Conservation (phyloP, 2,113 vertebrate genomes). For the Saimiri boliviensis region DNA sequence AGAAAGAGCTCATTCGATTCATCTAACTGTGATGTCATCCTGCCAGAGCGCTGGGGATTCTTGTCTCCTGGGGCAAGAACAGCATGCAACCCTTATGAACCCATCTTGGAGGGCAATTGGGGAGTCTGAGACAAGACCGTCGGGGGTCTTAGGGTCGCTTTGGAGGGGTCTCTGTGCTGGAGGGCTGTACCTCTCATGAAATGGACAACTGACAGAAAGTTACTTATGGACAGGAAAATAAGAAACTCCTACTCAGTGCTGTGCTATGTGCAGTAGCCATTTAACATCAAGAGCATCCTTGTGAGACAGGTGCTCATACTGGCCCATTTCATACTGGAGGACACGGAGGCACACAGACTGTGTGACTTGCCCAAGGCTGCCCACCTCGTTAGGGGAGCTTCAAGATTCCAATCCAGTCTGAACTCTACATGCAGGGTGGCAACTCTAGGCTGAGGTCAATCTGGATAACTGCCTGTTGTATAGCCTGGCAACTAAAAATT, state of each 20-base stretch:
- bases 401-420: background rate
- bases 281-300: background rate
- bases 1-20: background rate
- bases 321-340: background rate
- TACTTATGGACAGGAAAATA: background rate
- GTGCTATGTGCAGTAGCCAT: background rate
- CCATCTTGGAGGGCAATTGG: background rate
- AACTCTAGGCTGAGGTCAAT: background rate
- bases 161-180: background rate
- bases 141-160: background rate
- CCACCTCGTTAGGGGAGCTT: background rate
- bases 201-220: background rate
- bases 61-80: background rate
- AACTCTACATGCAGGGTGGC: background rate
- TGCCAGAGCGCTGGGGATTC: background rate
- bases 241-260: background rate
- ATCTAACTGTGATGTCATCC: background rate
- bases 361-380: background rate
- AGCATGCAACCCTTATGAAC: background rate
- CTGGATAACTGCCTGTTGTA: background rate
- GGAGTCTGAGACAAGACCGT: background rate
- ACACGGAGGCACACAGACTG: background rate
- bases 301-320: no score
- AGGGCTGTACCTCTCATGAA: background rate
- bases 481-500: background rate